These are phyloP conservation scores for Heliothis virescens DNA, from an alignment of 1,140 invertebrate genomes.

Conservation along the genomic window DNA sequence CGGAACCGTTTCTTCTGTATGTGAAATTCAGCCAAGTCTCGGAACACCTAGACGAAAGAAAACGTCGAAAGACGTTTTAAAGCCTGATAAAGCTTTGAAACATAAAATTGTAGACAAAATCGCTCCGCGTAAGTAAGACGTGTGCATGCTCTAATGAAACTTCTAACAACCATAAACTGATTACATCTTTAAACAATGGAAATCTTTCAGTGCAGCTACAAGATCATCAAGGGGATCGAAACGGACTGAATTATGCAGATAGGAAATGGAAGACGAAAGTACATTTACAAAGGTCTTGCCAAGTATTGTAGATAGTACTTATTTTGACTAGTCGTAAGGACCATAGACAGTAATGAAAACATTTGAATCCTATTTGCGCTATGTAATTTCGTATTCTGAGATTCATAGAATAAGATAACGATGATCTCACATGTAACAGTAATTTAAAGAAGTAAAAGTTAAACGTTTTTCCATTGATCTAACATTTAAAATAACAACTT, in stretches of 20 bases:
- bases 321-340: constrained; percentile 49
- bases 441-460: constrained; percentile 29
- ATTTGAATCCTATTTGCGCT: constrained; percentile 38
- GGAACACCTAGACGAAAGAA: constrained; percentile 67
- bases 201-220: constrained; percentile 80
- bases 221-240: constrained; percentile 66
- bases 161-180: constrained; percentile 66
- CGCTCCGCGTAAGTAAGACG: constrained; percentile 80
- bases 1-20: constrained; percentile 80
- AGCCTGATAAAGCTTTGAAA: constrained; percentile 65
- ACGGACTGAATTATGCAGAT: constrained; percentile 62
- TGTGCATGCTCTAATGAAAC: constrained; percentile 75
- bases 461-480: constrained; percentile 27
- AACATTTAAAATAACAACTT: constrained; percentile 41
- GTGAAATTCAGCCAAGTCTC: constrained; percentile 71
- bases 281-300: constrained; percentile 75
- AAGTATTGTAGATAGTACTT: constrained; percentile 68
- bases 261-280: constrained; percentile 69
- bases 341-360: constrained; percentile 27
- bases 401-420: constrained; percentile 59
- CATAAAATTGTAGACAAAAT: constrained; percentile 70
- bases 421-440: constrained; percentile 62
- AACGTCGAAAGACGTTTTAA: constrained; percentile 64
- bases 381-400: constrained; percentile 38
- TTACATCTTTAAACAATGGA: constrained; percentile 70